Base-by-base conservation (phyloP, 2,797 vertebrate species). In the Mus caroli region DNA sequence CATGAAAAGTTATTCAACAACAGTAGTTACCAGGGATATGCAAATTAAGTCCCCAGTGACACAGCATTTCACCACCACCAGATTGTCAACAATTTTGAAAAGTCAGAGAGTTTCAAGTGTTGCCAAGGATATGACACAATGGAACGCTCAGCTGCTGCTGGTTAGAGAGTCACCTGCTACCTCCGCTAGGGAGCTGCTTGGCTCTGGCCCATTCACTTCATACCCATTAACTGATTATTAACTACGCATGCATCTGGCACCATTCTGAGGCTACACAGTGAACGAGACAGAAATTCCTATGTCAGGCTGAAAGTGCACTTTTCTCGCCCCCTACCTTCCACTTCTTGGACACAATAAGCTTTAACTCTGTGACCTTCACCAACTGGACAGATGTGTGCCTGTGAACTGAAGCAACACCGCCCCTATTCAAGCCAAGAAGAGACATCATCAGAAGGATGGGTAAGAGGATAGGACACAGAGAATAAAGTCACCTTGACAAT, bases 21-120 rank as follows among this genome's bases (percentile, higher is more conserved):
- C 75, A 94, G 88, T 71, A 89, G 69, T 91, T 84, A 92, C 31
- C 79, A 94, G 75, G 37, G 6, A 91, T 73, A 92, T 52, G 86
- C 90, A 96, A 91, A 97, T 88, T 87, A 97, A 96, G 92, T 91
- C 71, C 54, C 90, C 79, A 90, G 3, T 37, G 37, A 93, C 50
- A 91, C 0, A 94, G 34, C 62, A 91, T 76, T 92, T 96, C 43
- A 84, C 56, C 89, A 92, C 60, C 13, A 71, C 71, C 94, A 97
- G 89, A 95, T 43, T 92, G 69, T 84, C 67, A 85, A 94, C 24
- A 64, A 92, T 80, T 94, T 88, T 2, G 11, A 89, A 83, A 94
- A 92, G 37, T 92, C 43, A 91, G 64, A 91, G 40, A 95, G 67
- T 96, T 56, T 96, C 79, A 94, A 94, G 83, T 69, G 24, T 92